Conservation (phyloP, 2,888 invertebrate genomes). For the Calliopum simillimum region DNA sequence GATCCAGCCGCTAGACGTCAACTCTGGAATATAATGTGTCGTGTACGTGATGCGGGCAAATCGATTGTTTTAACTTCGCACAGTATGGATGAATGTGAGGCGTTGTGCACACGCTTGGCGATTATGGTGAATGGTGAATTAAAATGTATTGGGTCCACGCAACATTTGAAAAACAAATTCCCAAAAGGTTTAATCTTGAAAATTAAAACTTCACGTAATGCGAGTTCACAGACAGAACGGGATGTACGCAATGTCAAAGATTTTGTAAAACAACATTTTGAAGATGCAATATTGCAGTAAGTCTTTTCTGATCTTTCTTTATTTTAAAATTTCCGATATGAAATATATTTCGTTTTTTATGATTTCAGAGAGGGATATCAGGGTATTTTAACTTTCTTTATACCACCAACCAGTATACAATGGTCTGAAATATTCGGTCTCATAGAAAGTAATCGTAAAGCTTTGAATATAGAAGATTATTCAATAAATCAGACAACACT, state of each 20-base stretch:
- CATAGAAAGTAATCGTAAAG: constrained; percentile 74
- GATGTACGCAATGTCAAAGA: constrained; percentile 34
- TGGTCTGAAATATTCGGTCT: constrained; percentile 79
- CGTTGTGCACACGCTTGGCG: constrained; percentile 80
- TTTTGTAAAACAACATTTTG: constrained; percentile 41
- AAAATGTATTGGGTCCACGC: constrained; percentile 78
- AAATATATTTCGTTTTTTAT: constrained; percentile 2
- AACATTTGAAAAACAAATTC: constrained; percentile 81
- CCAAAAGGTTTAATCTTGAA: constrained; percentile 65
- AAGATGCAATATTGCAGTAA: constrained; percentile 43
- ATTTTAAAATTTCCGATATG: neutral
- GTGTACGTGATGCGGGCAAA: constrained; percentile 76
- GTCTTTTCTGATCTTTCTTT: constrained; percentile 48
- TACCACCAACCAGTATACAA: constrained; percentile 70
- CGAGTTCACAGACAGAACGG: too few relatives aligned
- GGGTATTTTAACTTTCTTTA: constrained; percentile 78
- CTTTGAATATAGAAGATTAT: constrained; percentile 79
- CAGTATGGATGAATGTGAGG: constrained; percentile 88
- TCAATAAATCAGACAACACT: constrained; percentile 83
- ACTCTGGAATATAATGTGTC: constrained; percentile 80
- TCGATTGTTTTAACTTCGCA: constrained; percentile 85
- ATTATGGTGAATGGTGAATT: constrained; percentile 85
- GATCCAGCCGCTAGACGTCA: constrained; percentile 72
- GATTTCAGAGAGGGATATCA: constrained; percentile 76
- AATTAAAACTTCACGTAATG: constrained; percentile 55